A percentile compares a stretch with the other conserved stretches of the same genome.
phyloP scores from a whole-genome alignment of 2,113 vertebrate genomes.

The Pseudorasbora parva region DNA sequence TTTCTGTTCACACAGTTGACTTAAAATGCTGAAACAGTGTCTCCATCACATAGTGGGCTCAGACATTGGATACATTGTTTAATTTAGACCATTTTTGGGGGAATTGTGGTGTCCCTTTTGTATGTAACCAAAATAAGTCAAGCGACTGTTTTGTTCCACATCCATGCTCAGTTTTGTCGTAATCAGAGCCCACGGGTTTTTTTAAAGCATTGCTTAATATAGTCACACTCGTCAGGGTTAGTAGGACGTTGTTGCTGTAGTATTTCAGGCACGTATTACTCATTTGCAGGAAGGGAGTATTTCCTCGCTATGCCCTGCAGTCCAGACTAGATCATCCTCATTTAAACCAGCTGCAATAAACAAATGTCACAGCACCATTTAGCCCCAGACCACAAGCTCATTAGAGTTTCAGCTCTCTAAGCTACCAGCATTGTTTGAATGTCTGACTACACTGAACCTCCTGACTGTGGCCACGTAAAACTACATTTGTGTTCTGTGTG shows the following conservation, averaged over 20 bases:
- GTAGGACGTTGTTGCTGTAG: constrained; percentile 2
- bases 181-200: not conserved
- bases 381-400: not conserved
- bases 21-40: not conserved
- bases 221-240: not conserved
- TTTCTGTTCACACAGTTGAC: not conserved
- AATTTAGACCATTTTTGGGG: not conserved
- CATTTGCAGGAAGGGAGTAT: constrained; percentile 18
- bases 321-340: constrained; percentile 24
- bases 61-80: not conserved
- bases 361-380: not conserved
- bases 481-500: not conserved
- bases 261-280: constrained; percentile 30
- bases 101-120: not conserved
- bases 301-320: not conserved
- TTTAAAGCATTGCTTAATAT: constrained; percentile 22
- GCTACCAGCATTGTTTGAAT: not conserved
- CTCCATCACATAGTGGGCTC: not conserved
- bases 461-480: constrained; percentile 19
- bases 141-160: not conserved
- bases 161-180: not conserved
- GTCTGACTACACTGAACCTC: not conserved
- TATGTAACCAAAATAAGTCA: not conserved
- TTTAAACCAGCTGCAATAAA: constrained; percentile 2
- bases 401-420: not conserved